These are phyloP conservation scores for Grantiella picta DNA, from an alignment of 2,113 vertebrate genomes.

Conservation along the genomic window DNA sequence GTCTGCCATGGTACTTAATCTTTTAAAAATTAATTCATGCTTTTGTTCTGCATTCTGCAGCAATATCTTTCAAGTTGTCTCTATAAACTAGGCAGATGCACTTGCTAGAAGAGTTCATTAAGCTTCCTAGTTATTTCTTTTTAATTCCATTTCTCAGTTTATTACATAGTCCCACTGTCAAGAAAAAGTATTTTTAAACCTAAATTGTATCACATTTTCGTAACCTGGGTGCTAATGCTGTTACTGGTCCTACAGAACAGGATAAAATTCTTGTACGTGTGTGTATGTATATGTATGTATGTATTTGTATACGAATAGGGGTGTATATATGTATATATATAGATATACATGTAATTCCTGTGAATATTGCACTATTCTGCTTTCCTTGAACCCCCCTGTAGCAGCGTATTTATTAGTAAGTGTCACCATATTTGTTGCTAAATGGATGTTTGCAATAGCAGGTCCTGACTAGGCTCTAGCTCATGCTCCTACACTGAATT, in stretches of 20 bases:
- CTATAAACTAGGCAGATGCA: background rate
- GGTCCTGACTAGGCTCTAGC: background rate
- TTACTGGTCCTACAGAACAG: background rate
- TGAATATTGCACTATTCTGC: background rate
- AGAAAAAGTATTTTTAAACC: background rate
- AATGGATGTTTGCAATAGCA: background rate
- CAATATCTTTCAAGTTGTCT: background rate
- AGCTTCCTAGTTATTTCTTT: background rate
- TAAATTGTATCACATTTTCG: background rate
- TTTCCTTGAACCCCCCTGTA: background rate
- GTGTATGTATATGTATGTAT: background rate
- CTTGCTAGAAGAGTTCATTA: background rate
- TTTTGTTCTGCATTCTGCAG: background rate
- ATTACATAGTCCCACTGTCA: background rate
- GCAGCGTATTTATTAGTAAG: background rate
- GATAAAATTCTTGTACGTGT: background rate
- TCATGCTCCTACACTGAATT: slow-evolving; percentile 3
- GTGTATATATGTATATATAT: background rate
- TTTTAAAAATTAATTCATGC: background rate
- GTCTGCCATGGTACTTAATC: background rate
- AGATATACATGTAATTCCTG: background rate
- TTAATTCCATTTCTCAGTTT: background rate
- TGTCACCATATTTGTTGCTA: background rate
- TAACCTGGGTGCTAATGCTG: background rate
- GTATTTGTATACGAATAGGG: background rate